These are phyloP conservation scores for Cladopsammia gracilis DNA, from an alignment of 64 coral and sea anemone species.

Conservation along the genomic window DNA sequence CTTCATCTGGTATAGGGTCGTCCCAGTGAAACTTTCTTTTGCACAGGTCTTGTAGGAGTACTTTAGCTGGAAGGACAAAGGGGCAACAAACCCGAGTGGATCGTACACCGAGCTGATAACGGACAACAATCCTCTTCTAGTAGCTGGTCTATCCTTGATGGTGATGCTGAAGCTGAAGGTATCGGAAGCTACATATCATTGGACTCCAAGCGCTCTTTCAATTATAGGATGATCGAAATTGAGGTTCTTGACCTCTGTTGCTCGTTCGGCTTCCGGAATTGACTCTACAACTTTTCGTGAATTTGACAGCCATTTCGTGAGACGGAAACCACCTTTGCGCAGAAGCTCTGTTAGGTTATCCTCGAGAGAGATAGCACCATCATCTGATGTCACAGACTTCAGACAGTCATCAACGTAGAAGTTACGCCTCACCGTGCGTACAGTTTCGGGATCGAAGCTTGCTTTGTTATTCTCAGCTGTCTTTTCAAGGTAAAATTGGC, in stretches of 20 bases:
- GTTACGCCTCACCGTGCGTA: neutral
- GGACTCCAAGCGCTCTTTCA: neutral
- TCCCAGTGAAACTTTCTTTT: neutral
- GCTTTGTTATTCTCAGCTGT: neutral
- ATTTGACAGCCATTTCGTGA: neutral
- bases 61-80: neutral
- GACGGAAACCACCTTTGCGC: neutral
- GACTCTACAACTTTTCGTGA: neutral
- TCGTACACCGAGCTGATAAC: neutral
- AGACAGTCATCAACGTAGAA: constrained; percentile 16
- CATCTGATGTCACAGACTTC: neutral
- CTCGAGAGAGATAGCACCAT: neutral
- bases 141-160: neutral
- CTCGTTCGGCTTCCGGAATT: neutral
- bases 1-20: neutral
- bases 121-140: neutral
- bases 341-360: constrained; percentile 3
- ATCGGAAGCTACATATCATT: neutral
- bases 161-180: neutral
- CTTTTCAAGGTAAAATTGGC: neutral
- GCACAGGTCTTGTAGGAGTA: neutral
- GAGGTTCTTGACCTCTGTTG: neutral
- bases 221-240: neutral
- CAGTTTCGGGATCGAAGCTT: neutral
- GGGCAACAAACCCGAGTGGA: neutral